Percentiles rank a stretch among this genome's conserved stretches.
phyloP scores from a whole-genome alignment of 2,888 invertebrate species.

The Clepsis dumicolana region DNA sequence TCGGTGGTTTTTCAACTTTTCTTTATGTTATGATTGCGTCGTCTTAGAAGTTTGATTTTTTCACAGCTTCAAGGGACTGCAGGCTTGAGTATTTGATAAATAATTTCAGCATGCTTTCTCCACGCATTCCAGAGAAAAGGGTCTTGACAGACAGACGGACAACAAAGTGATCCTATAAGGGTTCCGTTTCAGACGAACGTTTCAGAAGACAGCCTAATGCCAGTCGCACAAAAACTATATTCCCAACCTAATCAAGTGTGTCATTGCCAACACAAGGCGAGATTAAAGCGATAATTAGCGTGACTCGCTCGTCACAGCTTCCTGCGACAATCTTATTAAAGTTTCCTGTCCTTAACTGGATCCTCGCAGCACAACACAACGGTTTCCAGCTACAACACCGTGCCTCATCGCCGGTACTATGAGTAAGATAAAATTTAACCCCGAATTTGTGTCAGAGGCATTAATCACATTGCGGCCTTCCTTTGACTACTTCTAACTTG shows the following conservation, averaged over 20 bases:
- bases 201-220: neutral
- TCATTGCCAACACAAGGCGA: slow-evolving; percentile 59
- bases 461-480: too few species aligned
- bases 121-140: too few species aligned
- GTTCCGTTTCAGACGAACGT: too few species aligned
- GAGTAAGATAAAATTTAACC: neutral
- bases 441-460: neutral
- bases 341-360: slow-evolving; percentile 60
- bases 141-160: too few species aligned
- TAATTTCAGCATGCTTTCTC: too few species aligned
- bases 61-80: too few species aligned
- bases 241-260: slow-evolving; percentile 52
- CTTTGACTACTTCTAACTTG: too few species aligned
- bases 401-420: neutral
- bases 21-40: too few species aligned
- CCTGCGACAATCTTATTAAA: slow-evolving; percentile 65
- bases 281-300: slow-evolving; percentile 61
- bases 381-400: slow-evolving; percentile 54
- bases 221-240: slow-evolving; percentile 12
- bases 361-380: slow-evolving; percentile 49
- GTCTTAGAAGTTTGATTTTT: too few species aligned
- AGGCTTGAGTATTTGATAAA: too few species aligned
- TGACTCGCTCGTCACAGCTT: slow-evolving; percentile 61
- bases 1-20: too few species aligned
- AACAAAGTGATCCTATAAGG: too few species aligned